phyloP scores from a whole-genome alignment of 2,888 invertebrate species.

The Brachypterus glaber region DNA sequence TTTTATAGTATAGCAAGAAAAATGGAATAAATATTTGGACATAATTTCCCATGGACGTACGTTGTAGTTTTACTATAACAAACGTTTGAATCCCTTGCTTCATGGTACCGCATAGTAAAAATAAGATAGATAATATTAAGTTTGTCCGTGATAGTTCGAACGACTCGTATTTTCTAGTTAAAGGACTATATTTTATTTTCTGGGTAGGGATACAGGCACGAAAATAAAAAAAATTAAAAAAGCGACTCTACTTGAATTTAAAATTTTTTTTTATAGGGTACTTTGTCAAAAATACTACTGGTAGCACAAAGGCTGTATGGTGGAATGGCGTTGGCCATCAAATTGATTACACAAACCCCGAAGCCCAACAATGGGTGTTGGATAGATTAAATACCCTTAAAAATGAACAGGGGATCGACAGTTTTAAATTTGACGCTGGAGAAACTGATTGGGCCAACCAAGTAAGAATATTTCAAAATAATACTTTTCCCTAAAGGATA shows the following conservation, averaged over 20 bases:
- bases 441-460: slow-evolving; percentile 61
- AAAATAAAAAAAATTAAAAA: no score
- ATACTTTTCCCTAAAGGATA: not conserved
- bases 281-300: slow-evolving; percentile 45
- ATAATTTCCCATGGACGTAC: no score
- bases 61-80: no score
- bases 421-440: slow-evolving; percentile 76
- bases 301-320: slow-evolving; percentile 41
- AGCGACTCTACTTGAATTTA: not conserved
- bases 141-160: no score
- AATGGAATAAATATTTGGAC: no score
- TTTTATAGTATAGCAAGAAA: no score
- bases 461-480: slow-evolving; percentile 29
- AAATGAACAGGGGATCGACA: slow-evolving; percentile 55
- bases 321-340: slow-evolving; percentile 50
- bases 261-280: slow-evolving; percentile 34
- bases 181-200: no score
- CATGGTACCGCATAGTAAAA: no score
- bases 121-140: no score
- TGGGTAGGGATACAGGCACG: no score
- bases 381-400: slow-evolving; percentile 46
- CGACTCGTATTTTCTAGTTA: no score
- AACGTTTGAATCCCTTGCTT: no score
- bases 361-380: slow-evolving; percentile 52
- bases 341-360: slow-evolving; percentile 65